Conservation (phyloP, 2,888 invertebrate species). For the Cataglyphis altisquamis region DNA sequence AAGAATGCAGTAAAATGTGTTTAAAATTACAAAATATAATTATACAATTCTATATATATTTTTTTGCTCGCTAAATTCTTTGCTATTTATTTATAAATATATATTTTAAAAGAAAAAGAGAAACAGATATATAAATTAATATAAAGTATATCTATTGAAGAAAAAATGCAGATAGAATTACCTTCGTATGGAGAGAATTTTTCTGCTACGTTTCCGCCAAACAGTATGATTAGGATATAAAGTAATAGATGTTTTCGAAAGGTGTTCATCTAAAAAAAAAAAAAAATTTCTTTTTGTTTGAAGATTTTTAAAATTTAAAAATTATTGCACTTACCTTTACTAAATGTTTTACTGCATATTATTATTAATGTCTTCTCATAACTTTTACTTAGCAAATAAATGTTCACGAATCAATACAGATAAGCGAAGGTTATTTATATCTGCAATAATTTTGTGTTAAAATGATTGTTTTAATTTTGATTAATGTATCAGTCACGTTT, state of each 20-base stretch:
- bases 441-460: slow-evolving; percentile 4
- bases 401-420: background rate
- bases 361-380: slow-evolving; percentile 25
- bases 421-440: slow-evolving; percentile 34
- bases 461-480: slow-evolving; percentile 46
- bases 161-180: slow-evolving; percentile 3
- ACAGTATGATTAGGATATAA: background rate
- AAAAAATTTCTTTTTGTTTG: background rate
- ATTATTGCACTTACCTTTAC: slow-evolving; percentile 35
- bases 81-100: background rate
- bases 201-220: background rate
- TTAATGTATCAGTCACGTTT: slow-evolving; percentile 25
- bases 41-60: background rate
- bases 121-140: background rate
- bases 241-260: slow-evolving; percentile 17
- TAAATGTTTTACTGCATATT: background rate
- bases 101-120: background rate
- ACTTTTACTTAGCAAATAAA: slow-evolving; percentile 12
- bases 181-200: slow-evolving; percentile 10
- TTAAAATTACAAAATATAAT: background rate
- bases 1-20: background rate
- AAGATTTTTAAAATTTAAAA: slow-evolving; percentile 1
- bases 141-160: background rate
- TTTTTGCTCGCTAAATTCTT: background rate
- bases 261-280: slow-evolving; percentile 10